Evolutionary conservation across 2,797 vertebrate genomes (phyloP).

Genomic region (Mormyrus proboscirostris): DNA sequence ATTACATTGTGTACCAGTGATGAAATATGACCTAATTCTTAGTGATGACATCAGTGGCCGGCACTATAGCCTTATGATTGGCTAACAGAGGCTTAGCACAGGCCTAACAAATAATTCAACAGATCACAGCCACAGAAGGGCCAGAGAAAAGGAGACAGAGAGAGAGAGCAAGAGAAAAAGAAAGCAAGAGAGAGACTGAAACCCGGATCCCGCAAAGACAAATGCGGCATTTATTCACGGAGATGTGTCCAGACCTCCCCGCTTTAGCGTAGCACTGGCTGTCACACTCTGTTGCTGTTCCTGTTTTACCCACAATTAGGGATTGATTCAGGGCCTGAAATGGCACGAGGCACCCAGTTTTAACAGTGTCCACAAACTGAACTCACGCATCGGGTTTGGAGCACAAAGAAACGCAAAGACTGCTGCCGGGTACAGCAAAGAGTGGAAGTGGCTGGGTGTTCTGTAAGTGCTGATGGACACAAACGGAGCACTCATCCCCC

Average conservation of each 20-base stretch:
- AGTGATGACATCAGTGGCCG: constrained; percentile 23
- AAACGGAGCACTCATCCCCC: neutral
- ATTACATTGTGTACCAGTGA: constrained; percentile 12
- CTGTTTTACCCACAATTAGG: constrained; percentile 58
- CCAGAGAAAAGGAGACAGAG: constrained; percentile 31
- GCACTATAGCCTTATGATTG: constrained; percentile 18
- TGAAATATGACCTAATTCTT: constrained; percentile 28
- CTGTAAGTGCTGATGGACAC: neutral
- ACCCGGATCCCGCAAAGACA: constrained; percentile 50
- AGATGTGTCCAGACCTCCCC: constrained; percentile 55
- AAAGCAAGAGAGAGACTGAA: constrained; percentile 34
- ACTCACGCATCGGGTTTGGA: neutral
- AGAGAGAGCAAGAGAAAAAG: constrained; percentile 23
- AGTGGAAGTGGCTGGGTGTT: neutral
- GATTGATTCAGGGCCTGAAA: constrained; percentile 51
- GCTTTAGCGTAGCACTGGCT: constrained; percentile 48
- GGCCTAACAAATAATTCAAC: neutral
- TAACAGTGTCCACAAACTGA: neutral
- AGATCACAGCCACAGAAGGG: constrained; percentile 28
- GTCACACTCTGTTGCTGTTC: constrained; percentile 51
- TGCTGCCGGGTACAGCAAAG: neutral
- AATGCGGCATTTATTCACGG: constrained; percentile 69
- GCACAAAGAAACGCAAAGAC: neutral
- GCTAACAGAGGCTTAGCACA: constrained; percentile 5
- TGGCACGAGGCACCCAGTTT: constrained; percentile 37